phyloP scores from a whole-genome alignment of 2,113 vertebrate genomes.

The Pseudonaja textilis region DNA sequence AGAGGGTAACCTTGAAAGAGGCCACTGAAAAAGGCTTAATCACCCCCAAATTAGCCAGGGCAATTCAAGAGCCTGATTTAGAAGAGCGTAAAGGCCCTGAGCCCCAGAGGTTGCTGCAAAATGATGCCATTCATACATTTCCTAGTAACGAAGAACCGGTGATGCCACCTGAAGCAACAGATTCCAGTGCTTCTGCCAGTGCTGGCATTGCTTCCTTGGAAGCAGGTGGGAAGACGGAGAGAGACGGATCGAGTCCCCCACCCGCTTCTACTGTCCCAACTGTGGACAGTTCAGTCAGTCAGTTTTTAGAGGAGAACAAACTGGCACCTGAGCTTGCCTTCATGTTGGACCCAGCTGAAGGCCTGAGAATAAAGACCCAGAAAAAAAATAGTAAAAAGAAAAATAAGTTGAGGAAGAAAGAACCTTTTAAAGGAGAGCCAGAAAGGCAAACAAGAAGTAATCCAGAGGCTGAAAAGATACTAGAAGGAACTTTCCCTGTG shows the following conservation, averaged over 20 bases:
- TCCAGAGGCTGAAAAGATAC: neutral
- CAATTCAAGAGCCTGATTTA: slow-evolving; percentile 55
- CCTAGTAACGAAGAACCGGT: slow-evolving; percentile 23
- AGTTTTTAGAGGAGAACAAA: neutral
- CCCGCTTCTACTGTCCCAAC: neutral
- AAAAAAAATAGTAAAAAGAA: neutral
- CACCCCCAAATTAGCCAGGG: slow-evolving; percentile 66
- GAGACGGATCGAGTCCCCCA: neutral
- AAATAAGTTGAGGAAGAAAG: slow-evolving; percentile 11
- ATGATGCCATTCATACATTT: neutral
- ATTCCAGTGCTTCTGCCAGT: fast-evolving
- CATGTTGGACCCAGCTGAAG: neutral
- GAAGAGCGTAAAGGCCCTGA: neutral
- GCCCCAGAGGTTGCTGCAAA: neutral
- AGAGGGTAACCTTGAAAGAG: slow-evolving; percentile 70
- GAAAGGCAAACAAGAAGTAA: neutral
- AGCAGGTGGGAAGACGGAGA: fast-evolving
- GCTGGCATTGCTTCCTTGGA: fast-evolving
- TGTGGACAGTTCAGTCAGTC: fast-evolving
- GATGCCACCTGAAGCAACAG: neutral
- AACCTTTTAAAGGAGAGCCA: fast-evolving
- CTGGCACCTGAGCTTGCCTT: neutral
- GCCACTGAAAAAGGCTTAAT: slow-evolving; percentile 73
- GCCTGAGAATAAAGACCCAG: fast-evolving
- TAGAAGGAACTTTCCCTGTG: neutral